Conservation (phyloP, 2,797 vertebrate species). For the Fundulus diaphanus region DNA sequence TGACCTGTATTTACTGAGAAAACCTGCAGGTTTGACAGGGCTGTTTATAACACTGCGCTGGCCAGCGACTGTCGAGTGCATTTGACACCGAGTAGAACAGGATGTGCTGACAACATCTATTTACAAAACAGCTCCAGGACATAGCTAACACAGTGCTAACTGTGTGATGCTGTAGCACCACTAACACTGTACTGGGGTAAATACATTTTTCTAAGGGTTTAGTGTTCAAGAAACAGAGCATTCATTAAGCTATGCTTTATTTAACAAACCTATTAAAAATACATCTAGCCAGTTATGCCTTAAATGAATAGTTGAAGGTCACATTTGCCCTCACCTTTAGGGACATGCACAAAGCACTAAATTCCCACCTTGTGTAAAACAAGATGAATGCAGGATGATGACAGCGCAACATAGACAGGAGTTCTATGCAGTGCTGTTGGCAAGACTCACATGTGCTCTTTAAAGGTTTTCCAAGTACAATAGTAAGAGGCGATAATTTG, state of each 20-base stretch:
- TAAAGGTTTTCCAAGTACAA: slow-evolving; percentile 77
- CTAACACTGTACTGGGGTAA: slow-evolving; percentile 12
- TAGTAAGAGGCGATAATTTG: slow-evolving; percentile 67
- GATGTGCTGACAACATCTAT: slow-evolving; percentile 75
- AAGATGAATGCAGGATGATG: slow-evolving; percentile 64
- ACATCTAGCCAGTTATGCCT: slow-evolving; percentile 4
- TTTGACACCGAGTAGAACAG: slow-evolving; percentile 60
- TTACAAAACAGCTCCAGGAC: slow-evolving; percentile 69
- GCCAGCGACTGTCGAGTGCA: slow-evolving; percentile 62
- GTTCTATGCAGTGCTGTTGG: slow-evolving; percentile 68
- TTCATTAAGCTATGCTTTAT: slow-evolving; percentile 3
- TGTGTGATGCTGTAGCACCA: slow-evolving; percentile 43
- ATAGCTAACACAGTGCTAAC: slow-evolving; percentile 40
- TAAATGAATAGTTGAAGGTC: slow-evolving; percentile 17
- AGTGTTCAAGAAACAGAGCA: slow-evolving; percentile 12
- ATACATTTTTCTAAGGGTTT: slow-evolving; percentile 1
- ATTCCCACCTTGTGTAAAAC: slow-evolving; percentile 75
- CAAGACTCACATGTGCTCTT: slow-evolving; percentile 72
- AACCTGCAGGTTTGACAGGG: slow-evolving; percentile 62
- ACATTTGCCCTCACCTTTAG: slow-evolving; percentile 23
- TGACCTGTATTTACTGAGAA: slow-evolving; percentile 76
- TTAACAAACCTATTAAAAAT: background rate
- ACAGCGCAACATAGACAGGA: slow-evolving; percentile 68
- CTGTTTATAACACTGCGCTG: slow-evolving; percentile 55
- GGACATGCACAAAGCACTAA: slow-evolving; percentile 27